phyloP scores from a whole-genome alignment of 2,888 invertebrate genomes.

The Parnassius apollo region DNA sequence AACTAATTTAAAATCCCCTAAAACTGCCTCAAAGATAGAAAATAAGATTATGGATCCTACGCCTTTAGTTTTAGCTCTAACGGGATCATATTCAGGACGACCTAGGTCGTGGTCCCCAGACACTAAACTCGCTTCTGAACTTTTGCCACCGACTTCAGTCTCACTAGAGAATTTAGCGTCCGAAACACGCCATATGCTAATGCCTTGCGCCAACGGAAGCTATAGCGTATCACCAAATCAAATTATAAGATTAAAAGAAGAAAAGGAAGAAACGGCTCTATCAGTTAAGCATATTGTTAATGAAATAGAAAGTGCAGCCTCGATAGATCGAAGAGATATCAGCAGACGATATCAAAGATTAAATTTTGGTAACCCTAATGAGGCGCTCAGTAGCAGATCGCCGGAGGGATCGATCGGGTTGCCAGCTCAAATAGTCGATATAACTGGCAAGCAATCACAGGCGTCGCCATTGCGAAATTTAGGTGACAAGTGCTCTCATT shows the following conservation, averaged over 20 bases:
- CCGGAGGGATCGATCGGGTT: conserved; percentile 39
- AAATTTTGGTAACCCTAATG: conserved; percentile 47
- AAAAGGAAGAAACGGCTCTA: conserved; percentile 79
- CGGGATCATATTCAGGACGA: conserved; percentile 68
- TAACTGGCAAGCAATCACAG: conserved; percentile 39
- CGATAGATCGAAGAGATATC: conserved; percentile 55
- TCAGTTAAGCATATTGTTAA: conserved; percentile 87
- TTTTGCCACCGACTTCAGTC: conserved; percentile 83
- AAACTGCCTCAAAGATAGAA: conserved; percentile 76
- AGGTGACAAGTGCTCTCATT: conserved; percentile 51
- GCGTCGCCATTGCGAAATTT: conserved; percentile 53
- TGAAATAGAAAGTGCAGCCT: conserved; percentile 83
- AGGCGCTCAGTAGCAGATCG: conserved; percentile 38
- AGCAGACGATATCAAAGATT: conserved; percentile 52
- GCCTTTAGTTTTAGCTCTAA: conserved; percentile 81
- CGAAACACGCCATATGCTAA: conserved; percentile 88
- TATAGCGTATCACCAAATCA: conserved; percentile 96
- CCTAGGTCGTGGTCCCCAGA: conserved; percentile 90
- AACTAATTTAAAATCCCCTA: conserved; percentile 90
- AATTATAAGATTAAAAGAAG: conserved; percentile 89
- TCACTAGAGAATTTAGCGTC: conserved; percentile 85
- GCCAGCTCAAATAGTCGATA: conserved; percentile 36
- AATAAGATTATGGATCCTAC: conserved; percentile 83
- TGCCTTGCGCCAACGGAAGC: conserved; percentile 92
- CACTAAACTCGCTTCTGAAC: conserved; percentile 81